Base-by-base conservation (phyloP, 2,113 vertebrate genomes). In the Pelvicachromis taeniatus region DNA sequence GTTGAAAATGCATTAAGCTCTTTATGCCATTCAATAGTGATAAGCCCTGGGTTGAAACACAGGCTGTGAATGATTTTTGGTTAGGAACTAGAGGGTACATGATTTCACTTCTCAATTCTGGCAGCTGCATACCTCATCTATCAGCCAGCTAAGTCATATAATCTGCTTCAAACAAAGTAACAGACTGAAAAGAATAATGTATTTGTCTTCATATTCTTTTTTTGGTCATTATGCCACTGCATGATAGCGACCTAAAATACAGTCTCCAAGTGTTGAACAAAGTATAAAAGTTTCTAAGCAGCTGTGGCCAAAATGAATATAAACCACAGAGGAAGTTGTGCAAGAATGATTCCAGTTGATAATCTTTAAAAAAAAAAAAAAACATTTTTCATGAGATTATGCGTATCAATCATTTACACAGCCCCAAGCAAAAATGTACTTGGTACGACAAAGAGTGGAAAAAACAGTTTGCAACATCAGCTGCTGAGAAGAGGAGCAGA, bases 351-450 rank as follows among this genome's bases (percentile, higher is more conserved):
- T 61, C 12, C 3, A 23, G 10, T 54, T 23, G 40, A 70, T 16
- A 26, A 6, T 12, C 16, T 23, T 33, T 29, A 4, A 0, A 0
- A 0, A 0, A n/a, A 4, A 0, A 0, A 0, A 0, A n/a, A 63
- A 38, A 14, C 1, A 2, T 19, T 40, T 45, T 78, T 78, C 6
- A 55, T 12, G 5, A 19, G 14, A 29, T 87, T 23, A 45, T 33
- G 21, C 77, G 33, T 63, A 31, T 13, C 10, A 61, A 42, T 42
- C 42, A 29, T 11, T 54, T 13, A 23, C 63, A 55, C 35, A n/a
- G n/a, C 17, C 4, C 29, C 10, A 40, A 55, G 19, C n/a, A 13
- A 35, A 61, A 82, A 59, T 52, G 7, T 10, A 54, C 23, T 9
- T 4, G 26, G 17, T 23, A 2, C 21, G 23, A 50, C 52, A 40